Evolutionary conservation across 2,888 invertebrate genomes (phyloP).

Genomic region (Melieria omissa): DNA sequence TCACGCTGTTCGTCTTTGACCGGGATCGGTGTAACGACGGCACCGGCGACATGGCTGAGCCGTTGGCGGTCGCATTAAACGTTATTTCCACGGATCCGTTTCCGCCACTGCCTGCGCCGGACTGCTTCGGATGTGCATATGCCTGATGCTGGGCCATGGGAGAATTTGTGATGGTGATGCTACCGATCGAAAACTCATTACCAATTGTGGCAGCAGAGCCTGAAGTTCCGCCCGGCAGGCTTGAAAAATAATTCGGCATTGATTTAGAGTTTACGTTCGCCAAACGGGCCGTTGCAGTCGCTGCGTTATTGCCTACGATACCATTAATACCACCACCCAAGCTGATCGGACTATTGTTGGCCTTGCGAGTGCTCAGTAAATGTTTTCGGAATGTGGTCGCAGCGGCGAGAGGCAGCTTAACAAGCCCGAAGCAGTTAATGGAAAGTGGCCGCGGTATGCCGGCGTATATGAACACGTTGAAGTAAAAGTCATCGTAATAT

Average conservation of each 20-base stretch:
- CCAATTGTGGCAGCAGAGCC: conserved; percentile 27
- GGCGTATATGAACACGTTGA: conserved; percentile 56
- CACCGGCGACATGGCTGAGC: conserved; percentile 42
- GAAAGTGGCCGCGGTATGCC: conserved; percentile 57
- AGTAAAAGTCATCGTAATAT: conserved; percentile 57
- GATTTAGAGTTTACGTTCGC: conserved; percentile 34
- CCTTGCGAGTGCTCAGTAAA: conserved; percentile 59
- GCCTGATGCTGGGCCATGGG: conserved; percentile 22
- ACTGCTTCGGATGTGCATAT: conserved; percentile 30
- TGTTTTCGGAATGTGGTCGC: conserved; percentile 59
- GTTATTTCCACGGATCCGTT: conserved; percentile 40
- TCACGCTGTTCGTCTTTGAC: conserved; percentile 26
- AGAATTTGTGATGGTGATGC: conserved; percentile 46
- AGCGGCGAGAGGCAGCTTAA: conserved; percentile 56
- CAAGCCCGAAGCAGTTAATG: conserved; percentile 58
- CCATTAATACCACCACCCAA: conserved; percentile 53
- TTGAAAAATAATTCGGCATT: conserved; percentile 44
- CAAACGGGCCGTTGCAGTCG: conserved; percentile 35
- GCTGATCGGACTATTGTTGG: conserved; percentile 58
- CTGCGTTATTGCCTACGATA: conserved; percentile 47
- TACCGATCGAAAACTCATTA: conserved; percentile 49
- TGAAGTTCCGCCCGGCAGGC: conserved; percentile 31
- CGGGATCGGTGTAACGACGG: conserved; percentile 29
- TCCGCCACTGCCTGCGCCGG: conserved; percentile 4
- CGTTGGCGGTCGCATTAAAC: conserved; percentile 39